Evolutionary conservation across 2,888 invertebrate species (phyloP), one percentile per base, ranked within the genome.

Genomic region (Cryptocheilus praepositus): DNA sequence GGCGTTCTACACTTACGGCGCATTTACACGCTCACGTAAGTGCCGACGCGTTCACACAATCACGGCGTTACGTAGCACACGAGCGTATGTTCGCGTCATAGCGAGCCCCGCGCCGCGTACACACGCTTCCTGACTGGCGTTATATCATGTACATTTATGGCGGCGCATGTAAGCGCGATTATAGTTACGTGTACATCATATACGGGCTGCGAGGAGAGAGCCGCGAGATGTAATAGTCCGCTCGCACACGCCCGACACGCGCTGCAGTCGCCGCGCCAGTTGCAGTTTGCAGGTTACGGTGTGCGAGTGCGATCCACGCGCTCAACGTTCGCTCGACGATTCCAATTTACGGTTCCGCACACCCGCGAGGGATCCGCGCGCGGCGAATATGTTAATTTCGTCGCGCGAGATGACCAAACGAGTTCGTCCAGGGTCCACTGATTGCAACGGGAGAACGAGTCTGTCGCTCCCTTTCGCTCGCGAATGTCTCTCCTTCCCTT

Each of bases 301-400:
- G 11, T 11, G 36, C 36, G 36, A 36, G 36, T 36, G 36, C 36
- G 36, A 36, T 36, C 36, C 36, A 36, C 36, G 36, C 36, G 36
- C 36, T 36, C 36, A 21, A 53, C 60, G 28, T 55, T 60, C 52
- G 54, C 5, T 19, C 56, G 36, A 36, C 59, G 36, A 11, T 67
- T 71, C 77, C 77, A 83, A 81, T 80, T 75, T 79, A 76, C 76
- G 66, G 74, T 77, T 76, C 36, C 60, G 65, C 75, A 72, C 67
- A 79, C 74, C 36, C 36, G 36, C 52, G 67, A 60, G 81, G 80
- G 76, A 59, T 67, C 54, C 61, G 36, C 8, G 69, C 59, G 63
- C 67, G 66, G 77, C 74, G 73, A 82, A 82, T 83, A 85, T 83
- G 81, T 84, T 84, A 83, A 85, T 82, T 74, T 61, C 56, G 60